phyloP scores from a whole-genome alignment of 2,797 vertebrate species.

The Lagorchestes hirsutus region DNA sequence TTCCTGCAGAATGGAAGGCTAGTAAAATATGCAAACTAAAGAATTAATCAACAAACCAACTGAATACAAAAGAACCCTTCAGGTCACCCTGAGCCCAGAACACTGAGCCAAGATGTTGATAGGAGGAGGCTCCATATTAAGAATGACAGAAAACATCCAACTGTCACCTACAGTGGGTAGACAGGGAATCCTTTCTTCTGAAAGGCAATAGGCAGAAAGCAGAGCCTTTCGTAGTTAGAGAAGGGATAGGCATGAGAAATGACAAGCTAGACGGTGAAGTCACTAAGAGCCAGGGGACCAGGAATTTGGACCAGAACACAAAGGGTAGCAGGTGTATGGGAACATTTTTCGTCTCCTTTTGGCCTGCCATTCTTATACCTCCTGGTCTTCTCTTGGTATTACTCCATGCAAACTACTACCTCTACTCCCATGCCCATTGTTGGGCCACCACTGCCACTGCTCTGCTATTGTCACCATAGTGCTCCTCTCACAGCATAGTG shows the following conservation, averaged over 20 bases:
- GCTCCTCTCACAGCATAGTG: neutral
- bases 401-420: neutral
- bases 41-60: neutral
- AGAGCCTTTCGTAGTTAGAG: neutral
- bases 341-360: neutral
- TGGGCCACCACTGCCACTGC: neutral
- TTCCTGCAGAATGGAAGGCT: neutral
- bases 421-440: neutral
- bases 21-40: neutral
- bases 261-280: neutral
- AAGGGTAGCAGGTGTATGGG: neutral
- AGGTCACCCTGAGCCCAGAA: neutral
- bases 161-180: neutral
- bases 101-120: neutral
- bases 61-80: neutral
- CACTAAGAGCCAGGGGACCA: neutral
- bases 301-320: neutral
- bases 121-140: neutral
- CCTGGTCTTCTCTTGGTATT: neutral
- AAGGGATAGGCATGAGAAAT: neutral
- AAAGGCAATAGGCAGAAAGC: neutral
- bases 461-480: neutral
- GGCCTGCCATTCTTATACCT: neutral
- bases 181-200: neutral
- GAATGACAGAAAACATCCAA: neutral